Evolutionary conservation across 2,888 invertebrate genomes (phyloP).

Genomic region (Platynereis dumerilii): DNA sequence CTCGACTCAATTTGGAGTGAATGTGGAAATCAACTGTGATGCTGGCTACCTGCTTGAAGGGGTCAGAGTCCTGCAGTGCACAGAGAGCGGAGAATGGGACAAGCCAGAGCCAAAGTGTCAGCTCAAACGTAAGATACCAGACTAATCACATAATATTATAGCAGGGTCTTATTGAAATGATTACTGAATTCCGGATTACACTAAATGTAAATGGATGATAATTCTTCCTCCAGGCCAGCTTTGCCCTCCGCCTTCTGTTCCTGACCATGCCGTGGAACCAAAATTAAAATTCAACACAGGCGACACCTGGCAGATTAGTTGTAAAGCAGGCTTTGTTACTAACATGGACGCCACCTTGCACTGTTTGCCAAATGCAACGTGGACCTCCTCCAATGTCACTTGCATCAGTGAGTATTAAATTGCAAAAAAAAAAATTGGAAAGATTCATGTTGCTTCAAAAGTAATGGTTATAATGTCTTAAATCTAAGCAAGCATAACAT

Average conservation of each 20-base stretch:
- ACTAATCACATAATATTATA: no score
- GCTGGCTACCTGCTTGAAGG: slow-evolving; percentile 28
- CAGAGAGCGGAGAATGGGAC: slow-evolving; percentile 26
- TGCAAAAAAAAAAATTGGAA: background rate
- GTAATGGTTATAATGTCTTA: no score
- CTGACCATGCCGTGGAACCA: slow-evolving; percentile 13
- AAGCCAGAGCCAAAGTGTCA: background rate
- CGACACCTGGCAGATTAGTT: slow-evolving; percentile 39
- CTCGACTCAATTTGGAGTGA: no score
- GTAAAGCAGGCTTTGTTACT: slow-evolving; percentile 44
- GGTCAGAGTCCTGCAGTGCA: slow-evolving; percentile 25
- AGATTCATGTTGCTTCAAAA: no score
- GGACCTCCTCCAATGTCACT: slow-evolving; percentile 48
- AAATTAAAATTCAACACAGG: slow-evolving; percentile 37
- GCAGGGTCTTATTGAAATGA: no score
- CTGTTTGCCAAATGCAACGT: slow-evolving; percentile 52
- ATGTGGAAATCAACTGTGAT: slow-evolving; percentile 31
- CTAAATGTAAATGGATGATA: no score
- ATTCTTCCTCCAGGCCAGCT: slow-evolving; percentile 12
- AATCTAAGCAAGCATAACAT: no score
- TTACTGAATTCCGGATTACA: no score
- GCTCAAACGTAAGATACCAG: no score
- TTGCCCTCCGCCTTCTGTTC: slow-evolving; percentile 22
- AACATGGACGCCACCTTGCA: slow-evolving; percentile 43
- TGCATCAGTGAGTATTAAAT: slow-evolving; percentile 57